phyloP scores from a whole-genome alignment of 2,888 invertebrate genomes.

The Eristalis pertinax region DNA sequence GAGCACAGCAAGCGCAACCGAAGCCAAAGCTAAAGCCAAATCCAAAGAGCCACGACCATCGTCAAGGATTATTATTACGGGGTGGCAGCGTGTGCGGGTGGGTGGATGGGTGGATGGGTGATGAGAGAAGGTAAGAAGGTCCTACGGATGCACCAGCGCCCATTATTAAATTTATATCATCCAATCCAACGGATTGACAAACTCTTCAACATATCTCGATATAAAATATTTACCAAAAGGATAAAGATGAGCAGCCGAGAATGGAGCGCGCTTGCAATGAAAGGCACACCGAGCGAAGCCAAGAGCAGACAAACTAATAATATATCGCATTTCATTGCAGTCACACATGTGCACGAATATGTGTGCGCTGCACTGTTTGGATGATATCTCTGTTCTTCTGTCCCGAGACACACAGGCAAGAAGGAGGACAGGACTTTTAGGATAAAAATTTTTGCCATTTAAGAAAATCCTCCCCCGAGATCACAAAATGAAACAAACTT shows the following conservation, averaged over 20 bases:
- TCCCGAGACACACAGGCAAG: background rate
- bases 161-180: conserved; percentile 70
- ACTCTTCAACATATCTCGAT: conserved; percentile 68
- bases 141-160: background rate
- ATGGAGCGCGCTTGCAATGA: background rate
- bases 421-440: conserved; percentile 38
- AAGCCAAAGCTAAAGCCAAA: background rate
- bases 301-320: conserved; percentile 66
- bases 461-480: conserved; percentile 71
- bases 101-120: background rate
- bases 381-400: background rate
- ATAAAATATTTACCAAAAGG: conserved; percentile 67
- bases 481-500: conserved; percentile 72
- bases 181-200: conserved; percentile 71
- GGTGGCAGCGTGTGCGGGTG: background rate
- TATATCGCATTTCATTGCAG: conserved; percentile 68
- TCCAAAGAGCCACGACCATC: conserved; percentile 29
- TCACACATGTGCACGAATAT: background rate
- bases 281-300: background rate
- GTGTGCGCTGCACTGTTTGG: background rate
- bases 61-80: conserved; percentile 61
- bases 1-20: background rate
- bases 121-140: conserved; percentile 54
- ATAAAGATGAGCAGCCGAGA: conserved; percentile 37
- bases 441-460: conserved; percentile 70